phyloP scores from a whole-genome alignment of 1,140 invertebrate species.

The Paracyclopina nana region DNA sequence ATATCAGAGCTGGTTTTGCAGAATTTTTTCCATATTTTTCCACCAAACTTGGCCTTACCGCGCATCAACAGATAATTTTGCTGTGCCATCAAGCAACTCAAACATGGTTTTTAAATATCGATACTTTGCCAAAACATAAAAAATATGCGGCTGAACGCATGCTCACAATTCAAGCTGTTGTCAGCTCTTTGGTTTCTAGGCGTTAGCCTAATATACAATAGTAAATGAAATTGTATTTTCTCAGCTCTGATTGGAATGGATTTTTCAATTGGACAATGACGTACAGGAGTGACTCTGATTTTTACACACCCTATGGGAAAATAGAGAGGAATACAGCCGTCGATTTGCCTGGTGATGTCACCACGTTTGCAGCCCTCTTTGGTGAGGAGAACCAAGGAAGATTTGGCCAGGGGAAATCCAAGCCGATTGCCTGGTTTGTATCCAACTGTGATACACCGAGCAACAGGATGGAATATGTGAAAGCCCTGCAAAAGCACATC shows the following conservation, averaged over 20 bases:
- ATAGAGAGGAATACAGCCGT: slow-evolving; percentile 18
- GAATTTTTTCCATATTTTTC: too few species aligned
- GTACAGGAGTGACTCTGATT: slow-evolving; percentile 34
- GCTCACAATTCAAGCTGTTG: too few species aligned
- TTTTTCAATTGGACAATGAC: slow-evolving; percentile 40
- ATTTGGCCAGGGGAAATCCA: slow-evolving; percentile 12
- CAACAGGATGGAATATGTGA: slow-evolving; percentile 27
- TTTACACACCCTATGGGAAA: slow-evolving; percentile 28
- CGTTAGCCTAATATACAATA: too few species aligned
- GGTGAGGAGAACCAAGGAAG: neutral
- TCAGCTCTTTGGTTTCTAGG: too few species aligned
- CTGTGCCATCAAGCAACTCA: too few species aligned
- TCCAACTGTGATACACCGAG: slow-evolving; percentile 30
- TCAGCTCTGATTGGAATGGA: slow-evolving; percentile 17
- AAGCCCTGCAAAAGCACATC: slow-evolving; percentile 25
- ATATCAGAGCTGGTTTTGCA: too few species aligned
- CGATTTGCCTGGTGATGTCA: neutral
- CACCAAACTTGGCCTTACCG: too few species aligned
- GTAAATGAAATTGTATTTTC: too few species aligned
- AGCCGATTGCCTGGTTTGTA: slow-evolving; percentile 29
- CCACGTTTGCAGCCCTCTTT: neutral
- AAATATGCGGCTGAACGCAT: too few species aligned
- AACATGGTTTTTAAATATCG: too few species aligned
- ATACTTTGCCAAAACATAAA: too few species aligned
- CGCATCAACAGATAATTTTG: too few species aligned